Base-by-base conservation (phyloP, 2,888 invertebrate species). In the Lasius platythorax region DNA sequence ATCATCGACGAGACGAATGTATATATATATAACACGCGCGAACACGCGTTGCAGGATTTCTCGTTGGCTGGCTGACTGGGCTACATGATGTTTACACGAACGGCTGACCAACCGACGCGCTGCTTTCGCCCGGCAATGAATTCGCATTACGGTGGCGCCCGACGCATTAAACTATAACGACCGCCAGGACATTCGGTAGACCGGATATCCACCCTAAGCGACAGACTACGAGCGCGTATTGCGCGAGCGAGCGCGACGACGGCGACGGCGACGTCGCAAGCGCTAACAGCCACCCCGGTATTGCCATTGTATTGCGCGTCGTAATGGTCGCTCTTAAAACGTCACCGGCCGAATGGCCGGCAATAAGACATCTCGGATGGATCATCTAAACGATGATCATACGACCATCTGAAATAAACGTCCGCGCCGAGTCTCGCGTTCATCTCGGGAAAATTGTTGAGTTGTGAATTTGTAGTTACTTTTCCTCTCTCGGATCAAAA, bases 121-220 rank as follows among this genome's bases (percentile, higher is more conserved):
- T 85, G 91, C 89, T 91, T 90, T 90, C 85, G 82, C 82, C n/a
- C 70, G 87, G 88, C 93, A 87, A 93, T 93, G 92, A 92, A 93
- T 93, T 86, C 91, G 90, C 88, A 90, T 93, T 92, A 92, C 91
- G 91, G 90, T 85, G 91, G 86, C 90, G 90, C 91, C 90, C 89
- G 91, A 91, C 91, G 90, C 92, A 91, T 93, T 93, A 93, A 93
- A 92, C 90, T 91, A 90, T 92, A 93, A 93, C 93, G 91, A 92
- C 92, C 88, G 83, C 84, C 84, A 89, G 90, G 88, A 89, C 87
- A 85, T 87, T 87, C 91, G 88, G 82, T 85, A 88, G 87, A 86
- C 89, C 88, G 84, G 81, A 61, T 68, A 56, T 83, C 64, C 82
- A 37, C 37, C 50, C 83, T 79, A 83, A 79, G 66, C 83, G 86